Evolutionary conservation across 2,888 invertebrate species (phyloP).

Genomic region (Cephus nigrinus): DNA sequence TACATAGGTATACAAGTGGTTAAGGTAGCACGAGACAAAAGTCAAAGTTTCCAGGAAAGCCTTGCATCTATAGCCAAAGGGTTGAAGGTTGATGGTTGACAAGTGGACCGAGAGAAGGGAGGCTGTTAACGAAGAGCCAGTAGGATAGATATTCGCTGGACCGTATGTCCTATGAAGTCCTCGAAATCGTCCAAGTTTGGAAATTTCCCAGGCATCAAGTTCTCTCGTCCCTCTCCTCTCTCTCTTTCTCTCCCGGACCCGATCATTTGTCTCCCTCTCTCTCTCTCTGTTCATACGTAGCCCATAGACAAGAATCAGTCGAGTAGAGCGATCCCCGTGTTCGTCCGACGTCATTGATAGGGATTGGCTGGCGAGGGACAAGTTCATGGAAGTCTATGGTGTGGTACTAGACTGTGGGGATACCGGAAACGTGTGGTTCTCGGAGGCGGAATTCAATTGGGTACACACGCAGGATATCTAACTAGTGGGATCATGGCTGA

Average conservation of each 20-base stretch:
- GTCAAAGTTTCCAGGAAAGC: not conserved
- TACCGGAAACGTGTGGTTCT: not conserved
- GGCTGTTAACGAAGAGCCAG: not conserved
- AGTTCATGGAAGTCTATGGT: not conserved
- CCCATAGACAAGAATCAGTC: not conserved
- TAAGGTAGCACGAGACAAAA: not conserved
- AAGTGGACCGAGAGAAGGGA: not conserved
- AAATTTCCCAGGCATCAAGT: not conserved
- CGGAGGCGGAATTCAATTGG: conserved; percentile 3
- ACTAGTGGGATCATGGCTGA: conserved; percentile 4
- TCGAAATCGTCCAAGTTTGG: not conserved
- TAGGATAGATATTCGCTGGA: not conserved
- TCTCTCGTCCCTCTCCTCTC: not conserved
- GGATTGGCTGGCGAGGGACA: not conserved
- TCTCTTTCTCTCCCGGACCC: too few species aligned
- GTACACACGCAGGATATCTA: conserved; percentile 7
- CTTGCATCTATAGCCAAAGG: not conserved
- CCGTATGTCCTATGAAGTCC: not conserved
- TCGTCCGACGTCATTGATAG: not conserved
- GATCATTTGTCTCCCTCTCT: not conserved
- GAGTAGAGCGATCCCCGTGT: not conserved
- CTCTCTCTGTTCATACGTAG: not conserved
- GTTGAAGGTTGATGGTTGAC: not conserved
- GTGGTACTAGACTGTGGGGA: not conserved
- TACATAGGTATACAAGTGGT: not conserved